Conservation (phyloP, 1,140 invertebrate genomes). For the Thereuonema tuberculata region DNA sequence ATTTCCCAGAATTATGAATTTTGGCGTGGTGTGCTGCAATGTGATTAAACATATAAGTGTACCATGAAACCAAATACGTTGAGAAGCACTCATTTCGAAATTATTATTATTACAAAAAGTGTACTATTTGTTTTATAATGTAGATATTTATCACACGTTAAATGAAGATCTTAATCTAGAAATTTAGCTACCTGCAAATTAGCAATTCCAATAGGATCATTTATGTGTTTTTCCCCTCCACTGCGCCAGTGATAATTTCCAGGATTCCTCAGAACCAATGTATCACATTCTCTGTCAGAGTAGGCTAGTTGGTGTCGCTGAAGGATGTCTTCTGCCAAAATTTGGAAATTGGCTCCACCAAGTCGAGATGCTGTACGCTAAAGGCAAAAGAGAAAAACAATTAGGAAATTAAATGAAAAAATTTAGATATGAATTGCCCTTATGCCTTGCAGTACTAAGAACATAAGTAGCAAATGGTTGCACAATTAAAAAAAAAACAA, state of each 20-base stretch:
- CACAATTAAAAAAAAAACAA: too few species aligned
- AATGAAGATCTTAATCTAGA: too few species aligned
- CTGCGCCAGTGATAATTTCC: conserved; percentile 91
- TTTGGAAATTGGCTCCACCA: conserved; percentile 80
- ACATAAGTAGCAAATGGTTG: not conserved
- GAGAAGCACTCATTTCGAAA: too few species aligned
- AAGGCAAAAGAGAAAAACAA: conserved; percentile 11
- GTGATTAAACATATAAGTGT: too few species aligned
- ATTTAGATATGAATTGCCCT: not conserved
- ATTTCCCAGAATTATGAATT: too few species aligned
- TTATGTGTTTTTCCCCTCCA: conserved; percentile 96
- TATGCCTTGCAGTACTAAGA: not conserved
- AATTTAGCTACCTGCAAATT: conserved; percentile 54
- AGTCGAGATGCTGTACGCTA: conserved; percentile 86
- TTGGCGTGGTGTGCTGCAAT: too few species aligned
- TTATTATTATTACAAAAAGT: too few species aligned
- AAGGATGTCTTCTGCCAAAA: conserved; percentile 74
- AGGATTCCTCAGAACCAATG: conserved; percentile 70
- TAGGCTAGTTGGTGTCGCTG: conserved; percentile 71
- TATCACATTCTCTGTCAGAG: conserved; percentile 50
- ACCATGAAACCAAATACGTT: too few species aligned
- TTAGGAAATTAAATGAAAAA: not conserved
- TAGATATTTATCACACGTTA: too few species aligned
- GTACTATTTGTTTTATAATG: too few species aligned
- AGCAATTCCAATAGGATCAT: conserved; percentile 86